phyloP scores from a whole-genome alignment of 2,797 vertebrate species.

The Gambusia yucatana region DNA sequence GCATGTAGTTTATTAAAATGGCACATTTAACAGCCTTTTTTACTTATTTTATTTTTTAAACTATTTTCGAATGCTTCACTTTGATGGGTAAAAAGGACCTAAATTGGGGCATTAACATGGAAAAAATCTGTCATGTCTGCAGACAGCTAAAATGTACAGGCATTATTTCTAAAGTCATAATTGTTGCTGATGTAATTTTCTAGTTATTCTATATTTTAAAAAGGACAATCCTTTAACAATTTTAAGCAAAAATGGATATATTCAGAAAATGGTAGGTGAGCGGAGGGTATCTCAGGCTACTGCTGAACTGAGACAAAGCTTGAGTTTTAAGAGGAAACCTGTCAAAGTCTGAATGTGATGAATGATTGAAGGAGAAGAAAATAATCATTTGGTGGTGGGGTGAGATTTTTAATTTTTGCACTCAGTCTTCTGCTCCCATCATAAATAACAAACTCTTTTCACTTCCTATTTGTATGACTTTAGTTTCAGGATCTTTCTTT shows the following conservation, averaged over 20 bases:
- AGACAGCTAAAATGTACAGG: not conserved
- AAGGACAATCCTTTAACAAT: not conserved
- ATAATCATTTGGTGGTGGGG: not conserved
- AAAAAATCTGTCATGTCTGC: not conserved
- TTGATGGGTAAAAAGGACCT: not conserved
- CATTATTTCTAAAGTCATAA: conserved; percentile 1
- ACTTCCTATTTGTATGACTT: conserved; percentile 24
- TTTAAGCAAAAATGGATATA: not conserved
- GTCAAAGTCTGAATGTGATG: conserved; percentile 6
- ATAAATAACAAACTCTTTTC: not conserved
- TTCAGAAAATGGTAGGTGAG: conserved; percentile 3
- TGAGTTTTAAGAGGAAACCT: conserved; percentile 16
- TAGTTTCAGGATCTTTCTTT: conserved; percentile 26
- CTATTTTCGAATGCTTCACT: not conserved
- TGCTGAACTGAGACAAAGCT: not conserved
- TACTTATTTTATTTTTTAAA: not conserved
- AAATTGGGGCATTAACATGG: not conserved
- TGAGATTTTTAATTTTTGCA: conserved; percentile 8
- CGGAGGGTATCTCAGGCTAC: not conserved
- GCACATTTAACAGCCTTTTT: not conserved
- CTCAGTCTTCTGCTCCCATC: not conserved
- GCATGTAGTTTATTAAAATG: not conserved
- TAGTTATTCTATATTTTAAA: not conserved
- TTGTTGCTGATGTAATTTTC: not conserved
- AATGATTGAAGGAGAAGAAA: conserved; percentile 17